Base-by-base conservation (phyloP, 2,113 vertebrate species). In the Podilymbus podiceps region DNA sequence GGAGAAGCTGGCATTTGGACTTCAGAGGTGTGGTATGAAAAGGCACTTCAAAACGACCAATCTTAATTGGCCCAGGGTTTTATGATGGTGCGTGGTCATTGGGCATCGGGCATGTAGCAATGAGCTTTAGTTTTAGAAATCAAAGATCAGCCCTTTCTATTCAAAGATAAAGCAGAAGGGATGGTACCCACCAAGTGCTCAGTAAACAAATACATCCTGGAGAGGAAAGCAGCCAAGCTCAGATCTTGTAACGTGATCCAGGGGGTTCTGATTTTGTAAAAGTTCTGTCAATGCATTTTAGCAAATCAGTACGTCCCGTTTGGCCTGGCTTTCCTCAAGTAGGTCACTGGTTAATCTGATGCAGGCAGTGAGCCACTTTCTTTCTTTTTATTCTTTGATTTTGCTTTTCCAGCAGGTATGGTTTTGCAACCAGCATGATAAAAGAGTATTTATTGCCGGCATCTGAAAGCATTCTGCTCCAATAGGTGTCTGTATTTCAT, bases 61-160 rank as follows among this genome's bases (percentile, higher is more conserved):
- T 33, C 33, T 58, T 47, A 27, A 42, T 59, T 23, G 38, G 31
- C 12, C 10, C 49, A n/a, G 44, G 58, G n/a, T 21, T 85, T 63
- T 52, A 40, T 50, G 85, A 20, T 1, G 3, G 12, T 15, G 30
- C 9, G 3, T 2, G 24, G n/a, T 17, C 64, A 13, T 2, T 28
- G 40, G 81, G 35, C 40, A 47, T 2, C 0, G 0, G 30, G 18
- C 15, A 7, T 1, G 1, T 0, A 3, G 12, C 6, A 23, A 62
- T 33, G 74, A 91, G 52, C 31, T 56, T 55, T 30, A 25, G 15
- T 19, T 47, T 8, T 22, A 38, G 52, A 56, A 81, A 68, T n/a
- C 46, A 75, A 33, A 72, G 62, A 76, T n/a, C 17, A 42, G 13
- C 20, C 19, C 7, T 58, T 85, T 64, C 33, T 72, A n/a, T 66